phyloP scores from a whole-genome alignment of 2,888 invertebrate species.

The Tipula confusa region DNA sequence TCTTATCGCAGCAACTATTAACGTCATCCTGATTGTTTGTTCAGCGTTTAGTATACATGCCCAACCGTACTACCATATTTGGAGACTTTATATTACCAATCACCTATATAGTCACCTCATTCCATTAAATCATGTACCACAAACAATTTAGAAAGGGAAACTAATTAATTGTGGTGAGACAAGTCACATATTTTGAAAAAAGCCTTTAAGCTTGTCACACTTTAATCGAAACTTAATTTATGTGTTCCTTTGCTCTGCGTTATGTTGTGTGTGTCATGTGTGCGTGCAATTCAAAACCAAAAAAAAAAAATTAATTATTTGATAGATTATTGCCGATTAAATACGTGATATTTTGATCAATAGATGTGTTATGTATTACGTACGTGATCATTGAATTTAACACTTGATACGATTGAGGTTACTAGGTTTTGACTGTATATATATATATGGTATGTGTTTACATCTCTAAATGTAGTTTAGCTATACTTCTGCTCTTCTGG shows the following conservation, averaged over 20 bases:
- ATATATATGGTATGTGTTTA: not conserved
- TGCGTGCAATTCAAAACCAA: not conserved
- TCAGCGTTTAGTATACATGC: not conserved
- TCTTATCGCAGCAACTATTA: too few relatives aligned
- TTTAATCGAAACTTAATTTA: not conserved
- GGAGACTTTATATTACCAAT: not conserved
- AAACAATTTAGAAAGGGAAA: not conserved
- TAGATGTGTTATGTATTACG: not conserved
- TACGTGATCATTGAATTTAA: not conserved
- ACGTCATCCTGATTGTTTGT: too few relatives aligned
- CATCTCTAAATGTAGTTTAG: too few relatives aligned
- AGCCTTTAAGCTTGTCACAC: constrained; percentile 9
- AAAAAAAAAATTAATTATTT: not conserved
- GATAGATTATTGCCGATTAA: not conserved
- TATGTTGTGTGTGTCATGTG: not conserved
- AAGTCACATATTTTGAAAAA: not conserved
- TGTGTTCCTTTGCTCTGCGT: not conserved
- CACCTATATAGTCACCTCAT: not conserved
- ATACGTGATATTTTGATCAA: not conserved
- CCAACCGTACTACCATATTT: not conserved
- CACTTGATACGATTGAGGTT: not conserved
- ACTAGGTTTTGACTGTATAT: not conserved
- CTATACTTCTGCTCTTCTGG: not conserved
- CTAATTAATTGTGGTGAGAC: not conserved
- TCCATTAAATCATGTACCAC: not conserved